Percentiles rank a stretch among this genome's conserved stretches.
These are phyloP conservation scores for Drosophila tsacasi DNA, from an alignment of 1,140 invertebrate species.

Conservation along the genomic window DNA sequence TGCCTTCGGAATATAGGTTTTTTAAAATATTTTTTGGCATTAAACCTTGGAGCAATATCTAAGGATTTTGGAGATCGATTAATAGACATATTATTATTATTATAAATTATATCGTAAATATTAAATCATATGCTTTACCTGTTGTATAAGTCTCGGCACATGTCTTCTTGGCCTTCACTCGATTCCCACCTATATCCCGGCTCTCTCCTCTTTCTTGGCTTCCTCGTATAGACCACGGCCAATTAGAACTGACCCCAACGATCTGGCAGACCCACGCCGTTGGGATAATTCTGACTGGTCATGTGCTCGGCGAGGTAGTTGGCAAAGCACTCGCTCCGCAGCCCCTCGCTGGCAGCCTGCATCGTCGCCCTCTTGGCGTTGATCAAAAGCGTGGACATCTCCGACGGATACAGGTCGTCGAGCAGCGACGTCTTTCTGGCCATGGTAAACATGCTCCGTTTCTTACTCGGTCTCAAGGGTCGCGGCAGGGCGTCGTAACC, in stretches of 20 bases:
- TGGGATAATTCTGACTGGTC: slow-evolving; percentile 68
- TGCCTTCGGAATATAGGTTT: neutral
- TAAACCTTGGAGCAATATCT: neutral
- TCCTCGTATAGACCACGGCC: neutral
- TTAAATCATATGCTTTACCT: neutral
- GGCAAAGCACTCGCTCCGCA: slow-evolving; percentile 56
- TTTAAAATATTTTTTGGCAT: neutral
- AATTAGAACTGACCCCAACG: slow-evolving; percentile 66
- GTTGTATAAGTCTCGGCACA: neutral
- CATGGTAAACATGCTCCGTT: slow-evolving; percentile 60
- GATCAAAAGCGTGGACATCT: slow-evolving; percentile 46
- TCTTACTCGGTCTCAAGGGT: slow-evolving; percentile 45
- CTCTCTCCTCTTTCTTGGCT: no score
- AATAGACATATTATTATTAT: neutral
- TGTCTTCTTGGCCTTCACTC: neutral
- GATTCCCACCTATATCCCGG: neutral
- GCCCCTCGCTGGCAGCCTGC: slow-evolving; percentile 22
- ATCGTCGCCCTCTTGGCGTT: slow-evolving; percentile 44
- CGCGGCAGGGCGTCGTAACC: slow-evolving; percentile 1
- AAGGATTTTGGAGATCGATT: neutral
- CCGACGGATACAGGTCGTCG: slow-evolving; percentile 30
- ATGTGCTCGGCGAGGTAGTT: slow-evolving; percentile 62
- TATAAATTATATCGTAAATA: neutral
- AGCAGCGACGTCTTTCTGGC: slow-evolving; percentile 19
- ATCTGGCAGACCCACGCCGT: slow-evolving; percentile 57